Evolutionary conservation across 2,888 invertebrate genomes (phyloP).

Genomic region (Habrosyne pyritoides): DNA sequence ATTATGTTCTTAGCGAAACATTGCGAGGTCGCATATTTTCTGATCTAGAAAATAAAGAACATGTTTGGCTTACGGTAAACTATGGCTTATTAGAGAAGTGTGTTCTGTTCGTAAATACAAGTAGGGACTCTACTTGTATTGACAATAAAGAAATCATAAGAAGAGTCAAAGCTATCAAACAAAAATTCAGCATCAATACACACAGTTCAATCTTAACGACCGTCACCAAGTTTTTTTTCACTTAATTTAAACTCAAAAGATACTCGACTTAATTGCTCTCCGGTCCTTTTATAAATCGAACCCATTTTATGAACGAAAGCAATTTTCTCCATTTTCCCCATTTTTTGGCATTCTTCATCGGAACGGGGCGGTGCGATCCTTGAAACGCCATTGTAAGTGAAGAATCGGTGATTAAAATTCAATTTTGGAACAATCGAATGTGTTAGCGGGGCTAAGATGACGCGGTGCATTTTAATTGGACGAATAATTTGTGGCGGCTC

Average conservation of each 20-base stretch:
- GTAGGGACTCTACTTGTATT: too few relatives aligned
- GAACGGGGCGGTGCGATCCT: constrained; percentile 42
- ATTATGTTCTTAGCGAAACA: neutral
- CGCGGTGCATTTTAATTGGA: constrained; percentile 82
- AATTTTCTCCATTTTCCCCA: constrained; percentile 75
- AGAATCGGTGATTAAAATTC: constrained; percentile 83
- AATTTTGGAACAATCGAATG: constrained; percentile 82
- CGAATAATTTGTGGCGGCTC: constrained; percentile 59
- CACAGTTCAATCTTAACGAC: constrained; percentile 3
- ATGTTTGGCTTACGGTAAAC: neutral
- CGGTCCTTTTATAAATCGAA: constrained; percentile 69
- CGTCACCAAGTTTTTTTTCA: constrained; percentile 64
- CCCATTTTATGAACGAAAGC: constrained; percentile 65
- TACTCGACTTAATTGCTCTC: constrained; percentile 82
- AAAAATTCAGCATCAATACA: constrained; percentile 3
- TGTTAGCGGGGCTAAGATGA: constrained; percentile 63
- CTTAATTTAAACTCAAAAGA: constrained; percentile 84
- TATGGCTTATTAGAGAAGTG: too few relatives aligned
- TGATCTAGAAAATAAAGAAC: neutral
- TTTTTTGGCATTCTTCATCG: constrained; percentile 75
- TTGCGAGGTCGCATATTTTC: neutral
- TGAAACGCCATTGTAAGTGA: constrained; percentile 69
- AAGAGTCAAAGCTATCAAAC: neutral
- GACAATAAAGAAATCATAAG: too few relatives aligned
- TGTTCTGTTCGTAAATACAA: too few relatives aligned